Conservation (phyloP, 2,113 vertebrate species). For the Trachemys scripta region DNA sequence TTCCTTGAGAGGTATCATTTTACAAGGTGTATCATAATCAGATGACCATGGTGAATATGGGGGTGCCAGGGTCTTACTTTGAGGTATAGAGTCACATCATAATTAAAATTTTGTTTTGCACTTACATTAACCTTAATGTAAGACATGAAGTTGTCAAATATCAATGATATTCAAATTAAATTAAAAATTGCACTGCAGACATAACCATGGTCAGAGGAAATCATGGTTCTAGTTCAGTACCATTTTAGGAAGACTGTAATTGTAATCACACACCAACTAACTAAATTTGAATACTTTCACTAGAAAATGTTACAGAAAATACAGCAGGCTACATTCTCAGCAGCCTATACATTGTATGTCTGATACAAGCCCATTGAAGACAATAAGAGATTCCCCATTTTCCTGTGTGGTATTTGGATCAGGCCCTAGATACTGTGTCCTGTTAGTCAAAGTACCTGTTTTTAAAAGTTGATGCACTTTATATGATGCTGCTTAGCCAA, state of each 20-base stretch:
- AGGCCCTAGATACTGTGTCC: fast-evolving
- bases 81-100: background rate
- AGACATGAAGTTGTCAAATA: background rate
- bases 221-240: background rate
- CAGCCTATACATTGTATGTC: background rate
- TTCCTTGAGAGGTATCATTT: too few species aligned
- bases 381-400: background rate
- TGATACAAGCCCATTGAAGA: background rate
- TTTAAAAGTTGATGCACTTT: background rate
- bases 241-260: background rate
- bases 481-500: background rate
- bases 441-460: background rate
- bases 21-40: too few species aligned
- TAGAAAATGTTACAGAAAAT: background rate
- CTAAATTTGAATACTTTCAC: background rate
- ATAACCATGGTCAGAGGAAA: background rate
- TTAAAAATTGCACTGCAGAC: background rate
- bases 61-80: background rate
- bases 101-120: background rate
- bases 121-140: background rate
- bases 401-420: background rate
- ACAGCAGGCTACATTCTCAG: background rate
- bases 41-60: too few species aligned
- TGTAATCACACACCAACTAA: background rate
- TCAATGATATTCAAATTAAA: background rate